Conservation (phyloP, 2,113 vertebrate genomes). For the Forbesichthys papilliferus region DNA sequence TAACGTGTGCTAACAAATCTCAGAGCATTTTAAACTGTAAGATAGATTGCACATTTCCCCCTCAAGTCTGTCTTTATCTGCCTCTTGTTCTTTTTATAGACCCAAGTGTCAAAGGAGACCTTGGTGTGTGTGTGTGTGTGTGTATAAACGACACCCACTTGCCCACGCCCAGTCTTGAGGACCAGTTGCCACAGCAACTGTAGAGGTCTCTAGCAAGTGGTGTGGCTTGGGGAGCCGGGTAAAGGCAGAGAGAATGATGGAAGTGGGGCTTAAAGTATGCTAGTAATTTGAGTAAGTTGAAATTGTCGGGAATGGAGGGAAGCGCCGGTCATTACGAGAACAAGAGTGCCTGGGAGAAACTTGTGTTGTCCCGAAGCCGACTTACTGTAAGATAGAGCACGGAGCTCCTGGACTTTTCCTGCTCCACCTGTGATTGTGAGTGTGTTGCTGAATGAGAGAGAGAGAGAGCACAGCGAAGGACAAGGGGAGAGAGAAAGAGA, state of each 20-base stretch:
- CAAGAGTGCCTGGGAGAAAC: not conserved
- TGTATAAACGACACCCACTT: conserved; percentile 43
- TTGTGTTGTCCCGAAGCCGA: conserved; percentile 35
- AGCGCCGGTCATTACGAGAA: too few species aligned
- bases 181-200: conserved; percentile 61
- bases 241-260: not conserved
- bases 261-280: too few species aligned
- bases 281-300: too few species aligned
- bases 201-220: conserved; percentile 13
- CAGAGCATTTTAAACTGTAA: too few species aligned
- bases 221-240: conserved; percentile 7
- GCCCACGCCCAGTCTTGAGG: conserved; percentile 19
- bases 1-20: too few species aligned
- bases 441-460: conserved; percentile 22
- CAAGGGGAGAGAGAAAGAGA: conserved; percentile 38
- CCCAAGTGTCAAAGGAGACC: too few species aligned
- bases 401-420: conserved; percentile 49
- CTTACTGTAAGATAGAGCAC: conserved; percentile 48
- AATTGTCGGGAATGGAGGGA: too few species aligned
- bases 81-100: too few species aligned
- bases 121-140: too few species aligned
- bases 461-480: not conserved
- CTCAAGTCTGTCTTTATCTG: too few species aligned
- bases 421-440: conserved; percentile 51
- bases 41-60: too few species aligned